Evolutionary conservation across 1,140 invertebrate species (phyloP).

Genomic region (Hirudo medicinalis): DNA sequence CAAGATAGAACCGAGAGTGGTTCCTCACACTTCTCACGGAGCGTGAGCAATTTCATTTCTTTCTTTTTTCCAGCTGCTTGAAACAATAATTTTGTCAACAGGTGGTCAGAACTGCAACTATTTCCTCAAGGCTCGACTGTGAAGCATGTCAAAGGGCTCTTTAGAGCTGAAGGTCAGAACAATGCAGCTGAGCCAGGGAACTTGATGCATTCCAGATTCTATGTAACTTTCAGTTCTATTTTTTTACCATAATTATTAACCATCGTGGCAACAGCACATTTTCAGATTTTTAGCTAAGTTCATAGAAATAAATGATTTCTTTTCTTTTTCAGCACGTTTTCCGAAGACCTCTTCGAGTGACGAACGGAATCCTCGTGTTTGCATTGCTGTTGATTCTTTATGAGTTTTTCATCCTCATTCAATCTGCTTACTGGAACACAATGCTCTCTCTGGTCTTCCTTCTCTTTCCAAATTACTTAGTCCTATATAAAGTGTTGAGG

Average conservation of each 20-base stretch:
- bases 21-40: constrained; percentile 48
- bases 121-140: constrained; percentile 68
- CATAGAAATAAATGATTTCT: not conserved
- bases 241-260: constrained; percentile 3
- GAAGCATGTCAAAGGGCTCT: constrained; percentile 62
- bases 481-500: constrained; percentile 71
- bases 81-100: constrained; percentile 27
- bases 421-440: constrained; percentile 70
- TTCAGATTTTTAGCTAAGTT: not conserved
- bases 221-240: constrained; percentile 51
- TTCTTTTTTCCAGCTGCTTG: not conserved
- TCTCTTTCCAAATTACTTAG: constrained; percentile 76
- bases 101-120: constrained; percentile 58
- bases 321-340: constrained; percentile 59
- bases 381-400: constrained; percentile 59
- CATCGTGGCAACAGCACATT: not conserved
- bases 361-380: constrained; percentile 59
- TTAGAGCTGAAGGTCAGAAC: constrained; percentile 61
- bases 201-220: constrained; percentile 62
- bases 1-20: constrained; percentile 51
- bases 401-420: constrained; percentile 62
- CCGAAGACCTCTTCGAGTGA: constrained; percentile 64
- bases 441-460: constrained; percentile 68
- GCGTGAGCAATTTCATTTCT: constrained; percentile 36
- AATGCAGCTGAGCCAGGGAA: constrained; percentile 69